Conservation (phyloP, 23 tunicate genomes). For the Styela clava region DNA sequence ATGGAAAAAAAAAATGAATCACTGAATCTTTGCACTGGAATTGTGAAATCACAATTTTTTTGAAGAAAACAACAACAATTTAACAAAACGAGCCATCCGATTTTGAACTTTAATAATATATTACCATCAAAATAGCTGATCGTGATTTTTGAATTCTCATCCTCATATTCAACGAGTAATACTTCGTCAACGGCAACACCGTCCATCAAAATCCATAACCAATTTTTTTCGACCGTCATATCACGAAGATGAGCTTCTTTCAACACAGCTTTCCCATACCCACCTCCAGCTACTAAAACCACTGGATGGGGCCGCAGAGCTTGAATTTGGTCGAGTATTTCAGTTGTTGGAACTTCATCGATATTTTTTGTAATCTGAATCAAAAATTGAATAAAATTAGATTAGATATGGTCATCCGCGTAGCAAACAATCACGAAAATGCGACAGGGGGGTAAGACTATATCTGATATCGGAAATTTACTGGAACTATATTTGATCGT, state of each 20-base stretch:
- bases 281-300: slow-evolving; percentile 3
- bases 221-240: slow-evolving; percentile 47
- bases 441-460: no score
- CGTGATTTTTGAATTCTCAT: neutral
- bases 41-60: no score
- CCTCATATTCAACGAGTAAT: neutral
- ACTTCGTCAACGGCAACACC: slow-evolving; percentile 4
- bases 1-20: no score
- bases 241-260: slow-evolving; percentile 26
- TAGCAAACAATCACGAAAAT: no score
- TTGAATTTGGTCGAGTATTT: neutral
- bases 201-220: slow-evolving; percentile 61
- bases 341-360: neutral
- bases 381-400: no score
- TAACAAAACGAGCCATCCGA: no score
- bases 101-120: no score
- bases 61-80: no score
- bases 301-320: slow-evolving; percentile 42
- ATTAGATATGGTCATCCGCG: no score
- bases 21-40: no score
- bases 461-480: no score
- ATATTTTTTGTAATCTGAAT: neutral
- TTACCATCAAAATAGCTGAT: slow-evolving; percentile 43
- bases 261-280: slow-evolving; percentile 4
- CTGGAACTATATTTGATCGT: no score